phyloP scores from a whole-genome alignment of 2,888 invertebrate species.

The Drymonia ruficornis region DNA sequence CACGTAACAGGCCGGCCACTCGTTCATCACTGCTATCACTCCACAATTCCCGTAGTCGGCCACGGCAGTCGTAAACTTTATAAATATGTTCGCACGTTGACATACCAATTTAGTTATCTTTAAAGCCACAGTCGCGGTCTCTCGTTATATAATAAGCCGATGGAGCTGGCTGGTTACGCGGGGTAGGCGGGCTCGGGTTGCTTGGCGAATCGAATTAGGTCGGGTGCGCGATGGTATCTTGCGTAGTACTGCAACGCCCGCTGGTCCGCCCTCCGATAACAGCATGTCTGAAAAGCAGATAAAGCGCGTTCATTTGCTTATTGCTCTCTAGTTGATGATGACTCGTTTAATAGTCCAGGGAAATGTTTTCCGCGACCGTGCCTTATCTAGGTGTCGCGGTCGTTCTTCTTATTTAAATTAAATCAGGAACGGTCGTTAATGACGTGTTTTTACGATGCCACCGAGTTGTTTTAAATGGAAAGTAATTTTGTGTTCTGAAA shows the following conservation, averaged over 20 bases:
- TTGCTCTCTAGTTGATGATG: constrained; percentile 66
- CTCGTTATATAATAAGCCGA: constrained; percentile 27
- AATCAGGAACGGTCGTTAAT: constrained; percentile 46
- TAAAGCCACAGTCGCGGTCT: constrained; percentile 13
- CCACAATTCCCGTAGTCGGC: constrained; percentile 13
- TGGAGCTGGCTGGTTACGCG: constrained; percentile 41
- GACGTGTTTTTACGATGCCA: constrained; percentile 39
- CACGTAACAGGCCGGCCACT: constrained; percentile 35
- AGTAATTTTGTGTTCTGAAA: constrained; percentile 19
- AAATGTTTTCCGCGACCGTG: constrained; percentile 65
- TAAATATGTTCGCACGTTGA: constrained; percentile 25
- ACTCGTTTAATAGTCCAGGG: constrained; percentile 58
- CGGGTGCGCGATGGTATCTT: constrained; percentile 73
- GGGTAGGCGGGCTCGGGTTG: constrained; percentile 42
- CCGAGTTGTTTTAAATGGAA: constrained; percentile 20
- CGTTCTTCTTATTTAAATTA: constrained; percentile 53
- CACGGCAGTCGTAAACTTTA: constrained; percentile 13
- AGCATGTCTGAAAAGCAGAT: constrained; percentile 65
- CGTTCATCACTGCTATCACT: constrained; percentile 17
- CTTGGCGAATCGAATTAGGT: constrained; percentile 76
- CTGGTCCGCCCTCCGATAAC: constrained; percentile 59
- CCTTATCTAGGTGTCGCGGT: constrained; percentile 56
- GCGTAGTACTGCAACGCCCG: constrained; percentile 56
- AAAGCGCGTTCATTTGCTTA: constrained; percentile 71
- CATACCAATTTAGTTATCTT: constrained; percentile 21